phyloP scores from a whole-genome alignment of 1,140 invertebrate species.

The Saccostrea cuccullata region DNA sequence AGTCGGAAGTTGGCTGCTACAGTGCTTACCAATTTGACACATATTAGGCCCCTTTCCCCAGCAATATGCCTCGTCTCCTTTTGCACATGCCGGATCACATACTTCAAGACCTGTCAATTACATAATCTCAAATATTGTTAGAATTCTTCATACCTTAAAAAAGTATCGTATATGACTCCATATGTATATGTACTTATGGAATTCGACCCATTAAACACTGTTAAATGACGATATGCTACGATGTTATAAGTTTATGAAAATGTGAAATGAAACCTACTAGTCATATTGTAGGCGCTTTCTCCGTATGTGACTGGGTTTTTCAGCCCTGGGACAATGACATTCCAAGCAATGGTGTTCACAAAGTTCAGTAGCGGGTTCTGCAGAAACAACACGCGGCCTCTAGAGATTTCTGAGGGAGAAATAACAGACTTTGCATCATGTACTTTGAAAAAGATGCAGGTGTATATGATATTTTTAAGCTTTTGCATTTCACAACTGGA shows the following conservation, averaged over 20 bases:
- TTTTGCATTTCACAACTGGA: neutral
- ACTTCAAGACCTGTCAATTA: slow-evolving; percentile 41
- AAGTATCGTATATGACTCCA: too few relatives aligned
- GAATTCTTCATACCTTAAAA: too few relatives aligned
- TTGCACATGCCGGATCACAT: slow-evolving; percentile 50
- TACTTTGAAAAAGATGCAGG: too few relatives aligned
- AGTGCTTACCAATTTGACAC: slow-evolving; percentile 56
- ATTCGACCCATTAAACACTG: too few relatives aligned
- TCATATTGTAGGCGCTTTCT: slow-evolving; percentile 56
- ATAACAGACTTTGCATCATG: too few relatives aligned
- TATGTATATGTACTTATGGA: too few relatives aligned
- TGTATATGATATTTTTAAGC: neutral
- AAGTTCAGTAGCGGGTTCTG: slow-evolving; percentile 68
- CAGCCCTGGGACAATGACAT: slow-evolving; percentile 56
- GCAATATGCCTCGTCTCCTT: slow-evolving; percentile 44
- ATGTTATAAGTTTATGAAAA: too few relatives aligned
- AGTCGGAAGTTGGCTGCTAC: too few relatives aligned
- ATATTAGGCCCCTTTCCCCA: slow-evolving; percentile 58
- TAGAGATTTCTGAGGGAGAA: slow-evolving; percentile 65
- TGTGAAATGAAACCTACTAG: slow-evolving; percentile 63
- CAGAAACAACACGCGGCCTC: slow-evolving; percentile 68
- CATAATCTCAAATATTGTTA: neutral
- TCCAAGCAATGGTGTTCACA: slow-evolving; percentile 69
- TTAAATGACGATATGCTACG: too few relatives aligned
- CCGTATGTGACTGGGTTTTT: slow-evolving; percentile 56